Base-by-base conservation (phyloP, 1,140 invertebrate genomes). In the Apis florea region DNA sequence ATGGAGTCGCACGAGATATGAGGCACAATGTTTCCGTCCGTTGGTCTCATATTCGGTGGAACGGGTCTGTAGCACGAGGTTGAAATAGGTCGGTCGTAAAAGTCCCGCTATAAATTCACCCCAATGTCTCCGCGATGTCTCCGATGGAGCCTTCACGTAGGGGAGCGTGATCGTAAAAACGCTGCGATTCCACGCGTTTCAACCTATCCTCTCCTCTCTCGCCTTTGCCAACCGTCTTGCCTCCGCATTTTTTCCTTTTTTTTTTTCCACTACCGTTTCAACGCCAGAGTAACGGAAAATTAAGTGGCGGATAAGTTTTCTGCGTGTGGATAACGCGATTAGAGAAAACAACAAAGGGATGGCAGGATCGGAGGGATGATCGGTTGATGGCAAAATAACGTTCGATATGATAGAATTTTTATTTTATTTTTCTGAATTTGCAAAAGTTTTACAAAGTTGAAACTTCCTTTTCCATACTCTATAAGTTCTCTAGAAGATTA, bases 81-180 rank as follows among this genome's bases (percentile, higher is more conserved):
- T 87, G 86, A 82, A 87, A 82, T 88, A 87, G 86, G 83, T 85
- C 75, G 91, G 88, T 92, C 91, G 90, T 92, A 92, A 92, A 92
- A 91, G 85, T 90, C 91, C 88, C 90, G 89, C 89, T 91, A 90
- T 92, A 92, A 92, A 92, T 92, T 89, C 76, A 87, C 85, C 82
- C 85, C 83, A 79, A 87, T 83, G 82, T 86, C 69, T 79, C 83
- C 83, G 70, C 84, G 82, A 82, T 88, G 84, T 86, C 85, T 84
- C 76, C 86, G 64, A 83, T 78, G 85, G 87, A 83, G 84, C 88
- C 87, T 61, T 83, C 80, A 71, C 72, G 71, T 59, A 83, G 83
- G 86, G 73, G 83, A 87, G 79, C 74, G 64, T 82, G 86, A 79
- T 90, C 91, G 88, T 92, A 91, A 92, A 92, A 90, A 83, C 86